Percentiles rank a stretch among this genome's conserved stretches.
Evolutionary conservation across 2,888 invertebrate species (phyloP).

Genomic region (Podotricha telesiphe): DNA sequence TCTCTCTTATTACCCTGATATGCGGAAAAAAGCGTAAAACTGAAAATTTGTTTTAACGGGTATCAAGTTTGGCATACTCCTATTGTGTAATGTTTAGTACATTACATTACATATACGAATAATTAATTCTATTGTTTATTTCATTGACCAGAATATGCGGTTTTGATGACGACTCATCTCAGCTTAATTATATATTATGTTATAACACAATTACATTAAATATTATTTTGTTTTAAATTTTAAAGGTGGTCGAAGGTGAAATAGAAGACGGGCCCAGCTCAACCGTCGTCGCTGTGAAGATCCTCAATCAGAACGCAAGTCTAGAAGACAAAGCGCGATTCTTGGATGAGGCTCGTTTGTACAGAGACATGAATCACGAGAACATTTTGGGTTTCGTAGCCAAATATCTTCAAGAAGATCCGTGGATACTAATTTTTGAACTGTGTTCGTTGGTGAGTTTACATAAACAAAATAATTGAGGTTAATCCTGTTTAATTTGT

Average conservation of each 20-base stretch:
- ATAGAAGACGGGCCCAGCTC: constrained; percentile 69
- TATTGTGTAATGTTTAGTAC: too few species aligned
- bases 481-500: constrained; percentile 9
- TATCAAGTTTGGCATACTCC: too few species aligned
- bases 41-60: too few species aligned
- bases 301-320: constrained; percentile 90
- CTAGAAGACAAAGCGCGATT: constrained; percentile 90
- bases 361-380: constrained; percentile 87
- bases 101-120: too few species aligned
- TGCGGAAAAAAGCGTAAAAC: too few species aligned
- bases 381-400: constrained; percentile 89
- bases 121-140: too few species aligned
- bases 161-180: too few species aligned
- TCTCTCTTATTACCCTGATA: too few species aligned
- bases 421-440: constrained; percentile 91
- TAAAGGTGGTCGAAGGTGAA: constrained; percentile 90
- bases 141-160: too few species aligned
- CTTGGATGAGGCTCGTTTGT: constrained; percentile 89
- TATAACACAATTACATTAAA: too few species aligned
- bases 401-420: constrained; percentile 90
- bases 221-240: neutral
- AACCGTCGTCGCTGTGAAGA: constrained; percentile 89
- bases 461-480: constrained; percentile 7
- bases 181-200: too few species aligned
- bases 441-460: constrained; percentile 85